Conservation (phyloP, 1,140 invertebrate species). For the Eufriesea mexicana region DNA sequence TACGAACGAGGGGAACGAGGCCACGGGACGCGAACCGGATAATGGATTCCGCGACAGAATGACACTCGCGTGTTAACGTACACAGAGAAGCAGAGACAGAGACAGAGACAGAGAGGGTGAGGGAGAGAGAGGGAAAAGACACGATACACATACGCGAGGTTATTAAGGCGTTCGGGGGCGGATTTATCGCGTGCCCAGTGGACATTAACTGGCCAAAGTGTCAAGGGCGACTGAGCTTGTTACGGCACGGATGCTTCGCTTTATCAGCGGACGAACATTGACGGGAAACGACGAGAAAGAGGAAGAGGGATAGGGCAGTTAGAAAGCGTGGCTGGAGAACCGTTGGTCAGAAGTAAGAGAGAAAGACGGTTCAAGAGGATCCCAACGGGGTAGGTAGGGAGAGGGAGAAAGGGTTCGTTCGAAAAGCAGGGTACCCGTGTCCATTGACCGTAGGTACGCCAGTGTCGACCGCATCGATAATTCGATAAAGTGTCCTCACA, state of each 20-base stretch:
- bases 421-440: constrained; percentile 73
- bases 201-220: constrained; percentile 77
- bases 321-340: constrained; percentile 52
- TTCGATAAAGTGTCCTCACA: constrained; percentile 82
- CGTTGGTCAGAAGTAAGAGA: constrained; percentile 19
- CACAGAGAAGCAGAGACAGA: neutral
- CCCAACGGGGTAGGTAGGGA: neutral
- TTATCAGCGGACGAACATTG: constrained; percentile 66
- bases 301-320: constrained; percentile 61
- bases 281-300: constrained; percentile 61
- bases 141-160: neutral
- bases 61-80: constrained; percentile 51
- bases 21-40: neutral
- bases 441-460: constrained; percentile 72
- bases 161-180: constrained; percentile 59
- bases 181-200: constrained; percentile 68
- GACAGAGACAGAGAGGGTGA: too few species aligned
- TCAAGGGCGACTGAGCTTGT: constrained; percentile 77
- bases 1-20: neutral
- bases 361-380: constrained; percentile 27
- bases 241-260: constrained; percentile 59
- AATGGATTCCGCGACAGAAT: constrained; percentile 44
- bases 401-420: constrained; percentile 59
- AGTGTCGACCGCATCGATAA: constrained; percentile 79
- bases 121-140: too few species aligned